Percentiles rank a stretch among this genome's conserved stretches.
Evolutionary conservation across 2,797 vertebrate species (phyloP).

Genomic region (Spinibarbus caldwelli): DNA sequence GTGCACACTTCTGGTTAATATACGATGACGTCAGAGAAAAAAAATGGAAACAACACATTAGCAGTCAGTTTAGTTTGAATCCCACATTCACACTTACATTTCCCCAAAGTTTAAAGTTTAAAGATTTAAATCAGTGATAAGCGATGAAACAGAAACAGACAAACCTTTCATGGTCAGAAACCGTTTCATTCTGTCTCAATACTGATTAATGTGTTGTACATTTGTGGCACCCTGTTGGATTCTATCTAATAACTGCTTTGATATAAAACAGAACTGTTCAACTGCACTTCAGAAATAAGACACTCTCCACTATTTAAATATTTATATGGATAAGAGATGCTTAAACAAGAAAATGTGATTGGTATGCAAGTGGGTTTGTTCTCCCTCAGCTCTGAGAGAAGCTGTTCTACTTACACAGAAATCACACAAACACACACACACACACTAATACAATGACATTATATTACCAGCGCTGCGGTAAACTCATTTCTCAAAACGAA

Average conservation of each 20-base stretch:
- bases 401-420: constrained; percentile 6
- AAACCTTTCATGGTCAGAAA: not conserved
- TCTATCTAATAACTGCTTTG: not conserved
- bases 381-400: not conserved
- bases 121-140: not conserved
- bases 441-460: not conserved
- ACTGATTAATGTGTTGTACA: not conserved
- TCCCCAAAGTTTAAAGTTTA: not conserved
- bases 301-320: constrained; percentile 12
- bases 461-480: not conserved
- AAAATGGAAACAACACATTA: not conserved
- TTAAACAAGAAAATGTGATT: constrained; percentile 26
- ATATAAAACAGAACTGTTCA: not conserved
- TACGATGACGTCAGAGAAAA: too few relatives aligned
- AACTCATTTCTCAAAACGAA: not conserved
- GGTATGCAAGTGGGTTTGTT: constrained; percentile 33
- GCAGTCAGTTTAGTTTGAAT: not conserved
- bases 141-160: not conserved
- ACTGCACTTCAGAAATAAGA: not conserved
- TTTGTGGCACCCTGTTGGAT: not conserved
- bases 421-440: not conserved
- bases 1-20: too few relatives aligned
- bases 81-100: not conserved
- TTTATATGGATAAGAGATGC: constrained; percentile 15
- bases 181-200: not conserved